Evolutionary conservation across 2,113 vertebrate genomes (phyloP), one percentile per base, ranked within the genome.

Genomic region (Actinemys pallida): DNA sequence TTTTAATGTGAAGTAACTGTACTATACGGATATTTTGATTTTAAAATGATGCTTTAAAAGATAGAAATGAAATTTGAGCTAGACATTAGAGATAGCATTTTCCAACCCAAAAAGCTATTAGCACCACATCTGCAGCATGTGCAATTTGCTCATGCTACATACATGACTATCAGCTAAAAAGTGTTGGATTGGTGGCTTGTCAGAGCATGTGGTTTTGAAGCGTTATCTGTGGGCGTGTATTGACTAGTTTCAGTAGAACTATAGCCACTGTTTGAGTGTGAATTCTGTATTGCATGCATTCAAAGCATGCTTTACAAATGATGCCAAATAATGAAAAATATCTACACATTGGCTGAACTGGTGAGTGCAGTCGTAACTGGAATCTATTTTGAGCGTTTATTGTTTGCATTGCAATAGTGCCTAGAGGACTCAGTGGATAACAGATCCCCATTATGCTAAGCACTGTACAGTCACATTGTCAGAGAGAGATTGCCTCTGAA

Each of bases 1-100:
- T 47, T 95, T 93, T 89, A 76, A 95, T 94, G 83, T 82, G 45
- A 92, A 96, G 49, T 14, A 42, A 75, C 59, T 45, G 13, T 49
- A 81, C 12, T 86, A 3, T 11, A 19, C 14, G 3, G 91, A 89
- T 92, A 95, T 53, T 57, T 50, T 79, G 25, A 57, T 57, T 94
- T 84, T 90, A 90, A 88, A 95, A 93, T 0, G 1, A 84, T 10
- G 3, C 50, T n/a, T 76, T 81, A 39, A 83, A 83, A 85, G 3
- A 76, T 1, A 79, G 39, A 93, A 56, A n/a, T 14, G 4, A 96
- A 89, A 88, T 96, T 82, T 84, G 53, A 54, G 24, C 87, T 42
- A 92, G 49, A 4, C 45, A 87, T 86, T 50, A 86, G 25, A 90
- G 13, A 50, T 1, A 79, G 16, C 4, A 78, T 45, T 45, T 87